These are phyloP conservation scores for Pterocles burchelli DNA, from an alignment of 2,113 vertebrate species.

Conservation along the genomic window DNA sequence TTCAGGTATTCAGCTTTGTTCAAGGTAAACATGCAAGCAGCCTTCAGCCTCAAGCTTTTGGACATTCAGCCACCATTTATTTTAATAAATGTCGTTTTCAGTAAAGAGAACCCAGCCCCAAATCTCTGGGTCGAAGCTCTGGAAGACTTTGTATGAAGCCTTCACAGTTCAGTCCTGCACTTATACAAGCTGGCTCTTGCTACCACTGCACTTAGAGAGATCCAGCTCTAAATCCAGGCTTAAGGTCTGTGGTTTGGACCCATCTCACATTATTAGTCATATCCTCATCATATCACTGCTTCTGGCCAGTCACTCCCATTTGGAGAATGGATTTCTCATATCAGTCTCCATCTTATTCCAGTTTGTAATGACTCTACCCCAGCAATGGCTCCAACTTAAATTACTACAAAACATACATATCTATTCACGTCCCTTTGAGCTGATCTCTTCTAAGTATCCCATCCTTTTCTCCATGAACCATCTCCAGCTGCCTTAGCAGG, in stretches of 20 bases:
- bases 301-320: background rate
- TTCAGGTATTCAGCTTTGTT: conserved; percentile 33
- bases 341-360: background rate
- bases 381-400: background rate
- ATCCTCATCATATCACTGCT: background rate
- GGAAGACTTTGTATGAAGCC: background rate
- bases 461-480: background rate
- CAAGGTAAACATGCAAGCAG: background rate
- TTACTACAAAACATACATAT: background rate
- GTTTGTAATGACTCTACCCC: background rate
- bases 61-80: background rate
- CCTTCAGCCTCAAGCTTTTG: background rate
- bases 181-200: background rate
- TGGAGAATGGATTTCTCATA: conserved; percentile 1
- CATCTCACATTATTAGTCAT: conserved; percentile 10
- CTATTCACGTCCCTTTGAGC: background rate
- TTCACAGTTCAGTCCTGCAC: background rate
- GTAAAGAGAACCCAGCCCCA: background rate
- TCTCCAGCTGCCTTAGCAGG: background rate
- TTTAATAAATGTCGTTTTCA: background rate
- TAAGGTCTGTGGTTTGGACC: conserved; percentile 14
- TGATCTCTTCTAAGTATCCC: background rate
- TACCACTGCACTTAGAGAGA: background rate
- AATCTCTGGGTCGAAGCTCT: background rate
- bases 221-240: background rate